These are phyloP conservation scores for Hemitrygon akajei DNA, from an alignment of 2,797 vertebrate genomes.

Conservation along the genomic window DNA sequence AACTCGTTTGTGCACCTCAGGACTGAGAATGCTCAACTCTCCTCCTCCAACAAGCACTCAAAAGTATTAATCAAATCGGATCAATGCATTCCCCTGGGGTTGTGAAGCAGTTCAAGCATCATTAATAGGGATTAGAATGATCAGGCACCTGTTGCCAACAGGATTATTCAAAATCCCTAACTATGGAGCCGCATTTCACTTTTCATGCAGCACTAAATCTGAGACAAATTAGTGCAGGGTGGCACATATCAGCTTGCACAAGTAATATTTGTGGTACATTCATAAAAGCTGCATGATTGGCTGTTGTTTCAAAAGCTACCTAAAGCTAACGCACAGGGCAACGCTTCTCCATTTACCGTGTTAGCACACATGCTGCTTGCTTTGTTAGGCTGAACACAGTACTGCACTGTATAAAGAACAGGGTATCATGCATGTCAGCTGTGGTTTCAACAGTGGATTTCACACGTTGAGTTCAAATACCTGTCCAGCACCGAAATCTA, in stretches of 20 bases:
- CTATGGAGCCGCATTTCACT: not conserved
- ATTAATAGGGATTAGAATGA: constrained; percentile 41
- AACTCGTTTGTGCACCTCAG: not conserved
- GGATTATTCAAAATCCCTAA: constrained; percentile 32
- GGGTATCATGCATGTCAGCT: not conserved
- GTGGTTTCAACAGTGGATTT: not conserved
- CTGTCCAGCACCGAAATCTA: not conserved
- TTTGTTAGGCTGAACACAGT: not conserved
- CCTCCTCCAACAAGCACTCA: not conserved
- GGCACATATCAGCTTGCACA: not conserved
- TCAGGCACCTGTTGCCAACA: constrained; percentile 2
- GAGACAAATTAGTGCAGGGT: not conserved
- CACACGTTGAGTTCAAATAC: not conserved
- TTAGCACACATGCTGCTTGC: not conserved
- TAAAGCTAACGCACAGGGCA: not conserved
- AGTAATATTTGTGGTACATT: not conserved
- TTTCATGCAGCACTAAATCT: not conserved
- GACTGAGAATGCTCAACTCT: not conserved
- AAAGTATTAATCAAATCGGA: constrained; percentile 30
- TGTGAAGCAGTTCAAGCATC: constrained; percentile 34
- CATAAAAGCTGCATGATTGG: not conserved
- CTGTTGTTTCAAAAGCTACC: too few species aligned
- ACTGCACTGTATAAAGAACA: not conserved
- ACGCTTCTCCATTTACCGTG: not conserved
- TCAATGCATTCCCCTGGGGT: not conserved